These are phyloP conservation scores for Bombus difficillimus DNA, from an alignment of 1,140 invertebrate species.

Conservation along the genomic window DNA sequence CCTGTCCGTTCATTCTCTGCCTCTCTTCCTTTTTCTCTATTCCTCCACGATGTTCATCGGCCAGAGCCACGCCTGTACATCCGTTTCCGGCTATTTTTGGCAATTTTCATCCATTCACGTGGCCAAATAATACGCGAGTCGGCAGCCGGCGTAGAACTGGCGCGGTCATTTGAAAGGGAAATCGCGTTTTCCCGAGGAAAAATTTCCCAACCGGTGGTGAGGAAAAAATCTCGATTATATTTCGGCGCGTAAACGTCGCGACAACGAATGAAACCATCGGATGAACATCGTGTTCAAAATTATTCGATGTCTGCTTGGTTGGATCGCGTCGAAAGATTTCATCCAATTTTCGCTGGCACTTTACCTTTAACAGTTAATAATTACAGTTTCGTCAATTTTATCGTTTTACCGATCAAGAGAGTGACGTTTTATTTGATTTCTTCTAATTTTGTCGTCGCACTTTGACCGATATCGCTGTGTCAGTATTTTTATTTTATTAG, in stretches of 20 bases:
- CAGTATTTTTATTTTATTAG: neutral
- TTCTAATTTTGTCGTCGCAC: neutral
- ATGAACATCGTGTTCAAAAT: neutral
- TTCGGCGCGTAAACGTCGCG: conserved; percentile 18
- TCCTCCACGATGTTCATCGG: conserved; percentile 4
- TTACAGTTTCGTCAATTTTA: too few relatives aligned
- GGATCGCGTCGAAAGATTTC: neutral
- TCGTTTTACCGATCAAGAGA: too few relatives aligned
- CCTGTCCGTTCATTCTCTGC: neutral
- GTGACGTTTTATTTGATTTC: neutral
- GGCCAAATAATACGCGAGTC: conserved; percentile 57
- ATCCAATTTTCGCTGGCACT: neutral
- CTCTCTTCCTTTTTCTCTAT: neutral
- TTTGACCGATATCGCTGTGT: neutral
- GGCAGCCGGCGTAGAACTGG: neutral
- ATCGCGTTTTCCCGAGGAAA: conserved; percentile 56
- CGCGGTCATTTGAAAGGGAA: conserved; percentile 63
- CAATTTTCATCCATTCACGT: conserved; percentile 72
- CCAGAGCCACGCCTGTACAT: conserved; percentile 54
- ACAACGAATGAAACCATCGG: neutral
- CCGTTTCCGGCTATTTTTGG: conserved; percentile 73
- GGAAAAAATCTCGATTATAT: conserved; percentile 59
- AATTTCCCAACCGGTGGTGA: conserved; percentile 12
- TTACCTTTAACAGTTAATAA: neutral
- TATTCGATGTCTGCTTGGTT: neutral